These are phyloP conservation scores for Ophion ellenae DNA, from an alignment of 2,888 invertebrate genomes.

Conservation along the genomic window DNA sequence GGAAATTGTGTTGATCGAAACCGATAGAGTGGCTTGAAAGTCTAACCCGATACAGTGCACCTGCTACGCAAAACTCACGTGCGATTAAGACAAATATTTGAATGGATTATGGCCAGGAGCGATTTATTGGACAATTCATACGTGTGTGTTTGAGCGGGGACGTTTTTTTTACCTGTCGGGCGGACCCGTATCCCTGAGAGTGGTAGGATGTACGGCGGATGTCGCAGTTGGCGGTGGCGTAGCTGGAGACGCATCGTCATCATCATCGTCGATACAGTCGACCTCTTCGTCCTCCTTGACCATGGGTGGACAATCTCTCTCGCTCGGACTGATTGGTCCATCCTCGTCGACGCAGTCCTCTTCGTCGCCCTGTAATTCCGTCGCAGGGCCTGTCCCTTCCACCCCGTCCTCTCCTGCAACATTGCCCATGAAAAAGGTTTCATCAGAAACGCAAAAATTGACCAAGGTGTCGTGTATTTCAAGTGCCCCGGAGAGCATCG, in stretches of 20 bases:
- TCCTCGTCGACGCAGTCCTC: slow-evolving; percentile 86
- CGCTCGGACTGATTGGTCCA: slow-evolving; percentile 85
- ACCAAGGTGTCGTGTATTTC: slow-evolving; percentile 12
- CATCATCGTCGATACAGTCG: slow-evolving; percentile 83
- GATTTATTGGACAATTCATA: slow-evolving; percentile 17
- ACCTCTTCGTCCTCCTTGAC: slow-evolving; percentile 84
- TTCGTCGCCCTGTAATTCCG: slow-evolving; percentile 85
- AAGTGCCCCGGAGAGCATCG: slow-evolving; percentile 43
- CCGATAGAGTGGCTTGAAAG: slow-evolving; percentile 11
- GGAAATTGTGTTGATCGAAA: slow-evolving; percentile 39
- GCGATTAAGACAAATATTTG: slow-evolving; percentile 14
- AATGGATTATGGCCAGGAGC: slow-evolving; percentile 14
- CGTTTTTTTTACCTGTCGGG: slow-evolving; percentile 75
- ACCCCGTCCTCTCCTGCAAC: slow-evolving; percentile 86
- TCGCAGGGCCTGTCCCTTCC: slow-evolving; percentile 81
- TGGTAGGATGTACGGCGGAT: slow-evolving; percentile 79
- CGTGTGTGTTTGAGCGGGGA: not conserved
- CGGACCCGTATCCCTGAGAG: slow-evolving; percentile 80
- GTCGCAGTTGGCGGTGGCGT: slow-evolving; percentile 78
- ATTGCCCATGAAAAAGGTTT: slow-evolving; percentile 68
- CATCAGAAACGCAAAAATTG: not conserved
- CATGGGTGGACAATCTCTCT: slow-evolving; percentile 83
- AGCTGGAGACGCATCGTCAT: slow-evolving; percentile 79
- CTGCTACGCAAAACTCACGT: slow-evolving; percentile 31
- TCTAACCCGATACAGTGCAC: slow-evolving; percentile 48